Conservation (phyloP, 92 coral and sea anemone genomes). For the Parazoanthus atlanticus region DNA sequence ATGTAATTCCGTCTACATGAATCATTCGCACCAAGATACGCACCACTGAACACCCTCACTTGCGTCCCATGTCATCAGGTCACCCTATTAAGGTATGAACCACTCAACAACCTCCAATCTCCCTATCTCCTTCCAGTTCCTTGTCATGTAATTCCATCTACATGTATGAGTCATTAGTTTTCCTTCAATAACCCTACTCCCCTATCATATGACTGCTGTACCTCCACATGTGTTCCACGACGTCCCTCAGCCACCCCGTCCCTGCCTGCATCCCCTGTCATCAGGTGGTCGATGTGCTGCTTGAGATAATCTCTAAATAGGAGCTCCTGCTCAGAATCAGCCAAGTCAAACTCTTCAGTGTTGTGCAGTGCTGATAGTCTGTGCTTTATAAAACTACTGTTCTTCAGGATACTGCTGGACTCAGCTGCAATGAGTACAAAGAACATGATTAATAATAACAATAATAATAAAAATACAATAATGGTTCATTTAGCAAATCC, state of each 20-base stretch:
- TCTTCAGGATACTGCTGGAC: slow-evolving; percentile 67
- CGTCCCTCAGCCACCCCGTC: slow-evolving; percentile 99
- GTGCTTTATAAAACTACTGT: slow-evolving; percentile 61
- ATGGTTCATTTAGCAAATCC: too few relatives aligned
- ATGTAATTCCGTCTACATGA: not conserved
- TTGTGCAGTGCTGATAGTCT: slow-evolving; percentile 7
- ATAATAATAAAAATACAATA: too few relatives aligned
- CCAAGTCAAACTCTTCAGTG: slow-evolving; percentile 10
- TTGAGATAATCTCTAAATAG: slow-evolving; percentile 85
- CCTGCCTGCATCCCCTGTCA: slow-evolving; percentile 98
- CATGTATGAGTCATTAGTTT: too few relatives aligned
- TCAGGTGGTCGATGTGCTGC: slow-evolving; percentile 92
- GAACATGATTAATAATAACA: too few relatives aligned
- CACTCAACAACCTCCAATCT: not conserved
- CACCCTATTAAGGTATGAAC: not conserved
- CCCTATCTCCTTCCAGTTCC: not conserved
- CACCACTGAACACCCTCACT: too few relatives aligned
- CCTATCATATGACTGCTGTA: slow-evolving; percentile 4
- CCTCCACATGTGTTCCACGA: slow-evolving; percentile 99
- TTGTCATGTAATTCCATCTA: not conserved
- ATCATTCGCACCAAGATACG: not conserved
- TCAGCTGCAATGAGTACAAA: slow-evolving; percentile 53
- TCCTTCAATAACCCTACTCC: not conserved
- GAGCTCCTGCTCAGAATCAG: slow-evolving; percentile 47
- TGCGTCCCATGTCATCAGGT: too few relatives aligned